Conservation (phyloP, 1,140 invertebrate genomes). For the Polyergus mexicanus region DNA sequence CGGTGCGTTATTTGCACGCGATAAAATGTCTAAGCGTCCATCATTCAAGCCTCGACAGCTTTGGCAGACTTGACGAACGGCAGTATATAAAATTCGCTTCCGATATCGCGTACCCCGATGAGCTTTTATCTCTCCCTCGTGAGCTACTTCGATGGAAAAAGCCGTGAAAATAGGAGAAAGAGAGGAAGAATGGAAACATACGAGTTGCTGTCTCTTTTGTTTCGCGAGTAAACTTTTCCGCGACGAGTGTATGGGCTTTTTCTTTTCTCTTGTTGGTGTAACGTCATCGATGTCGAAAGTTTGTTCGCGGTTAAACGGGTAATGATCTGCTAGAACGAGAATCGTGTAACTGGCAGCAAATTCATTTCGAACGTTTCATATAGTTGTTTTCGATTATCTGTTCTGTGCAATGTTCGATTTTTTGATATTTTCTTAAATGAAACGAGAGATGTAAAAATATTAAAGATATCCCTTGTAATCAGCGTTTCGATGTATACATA, state of each 20-base stretch:
- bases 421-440: background rate
- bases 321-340: constrained; percentile 8
- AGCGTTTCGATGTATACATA: background rate
- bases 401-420: background rate
- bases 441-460: background rate
- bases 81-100: constrained; percentile 58
- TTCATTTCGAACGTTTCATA: background rate
- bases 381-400: background rate
- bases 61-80: constrained; percentile 32
- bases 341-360: background rate
- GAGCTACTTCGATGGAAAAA: constrained; percentile 23
- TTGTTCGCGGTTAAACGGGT: constrained; percentile 12
- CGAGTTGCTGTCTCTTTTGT: constrained; percentile 42
- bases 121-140: constrained; percentile 52
- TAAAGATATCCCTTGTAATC: background rate
- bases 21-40: constrained; percentile 52
- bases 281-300: constrained; percentile 16
- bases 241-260: background rate
- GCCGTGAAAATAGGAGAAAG: background rate
- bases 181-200: background rate
- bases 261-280: background rate
- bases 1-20: constrained; percentile 27
- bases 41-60: constrained; percentile 41
- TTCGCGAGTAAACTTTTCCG: constrained; percentile 25
- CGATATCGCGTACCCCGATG: constrained; percentile 41